Evolutionary conservation across 2,797 vertebrate species (phyloP).

Genomic region (Clarias fuscus): DNA sequence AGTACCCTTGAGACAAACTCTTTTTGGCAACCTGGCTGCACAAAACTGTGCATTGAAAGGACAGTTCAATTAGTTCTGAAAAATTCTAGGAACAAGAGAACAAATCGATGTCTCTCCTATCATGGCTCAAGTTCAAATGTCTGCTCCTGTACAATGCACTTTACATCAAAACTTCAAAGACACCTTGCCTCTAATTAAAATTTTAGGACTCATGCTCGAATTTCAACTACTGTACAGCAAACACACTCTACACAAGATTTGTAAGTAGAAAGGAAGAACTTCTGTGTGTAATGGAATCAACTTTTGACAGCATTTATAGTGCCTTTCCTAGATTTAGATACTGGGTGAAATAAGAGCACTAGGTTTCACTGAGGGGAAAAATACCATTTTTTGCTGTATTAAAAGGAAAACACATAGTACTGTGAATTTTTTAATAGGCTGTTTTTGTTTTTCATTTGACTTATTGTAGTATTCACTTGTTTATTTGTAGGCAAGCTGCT

Average conservation of each 20-base stretch:
- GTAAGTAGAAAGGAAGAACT: background rate
- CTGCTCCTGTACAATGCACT: background rate
- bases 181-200: background rate
- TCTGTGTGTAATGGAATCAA: background rate
- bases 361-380: background rate
- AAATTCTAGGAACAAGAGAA: conserved; percentile 24
- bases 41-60: conserved; percentile 13
- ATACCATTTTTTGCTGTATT: background rate
- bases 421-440: background rate
- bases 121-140: background rate
- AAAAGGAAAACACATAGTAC: no score
- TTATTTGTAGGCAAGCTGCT: background rate
- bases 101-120: conserved; percentile 42
- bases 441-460: background rate
- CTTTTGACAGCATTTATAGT: background rate
- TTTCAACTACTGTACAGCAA: background rate
- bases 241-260: background rate
- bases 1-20: background rate
- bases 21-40: background rate
- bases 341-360: background rate
- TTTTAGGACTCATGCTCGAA: background rate
- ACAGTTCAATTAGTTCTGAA: conserved; percentile 30
- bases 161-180: background rate
- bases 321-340: background rate
- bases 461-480: background rate